Evolutionary conservation across 2,888 invertebrate genomes (phyloP).

Genomic region (Brachylomia viminalis): DNA sequence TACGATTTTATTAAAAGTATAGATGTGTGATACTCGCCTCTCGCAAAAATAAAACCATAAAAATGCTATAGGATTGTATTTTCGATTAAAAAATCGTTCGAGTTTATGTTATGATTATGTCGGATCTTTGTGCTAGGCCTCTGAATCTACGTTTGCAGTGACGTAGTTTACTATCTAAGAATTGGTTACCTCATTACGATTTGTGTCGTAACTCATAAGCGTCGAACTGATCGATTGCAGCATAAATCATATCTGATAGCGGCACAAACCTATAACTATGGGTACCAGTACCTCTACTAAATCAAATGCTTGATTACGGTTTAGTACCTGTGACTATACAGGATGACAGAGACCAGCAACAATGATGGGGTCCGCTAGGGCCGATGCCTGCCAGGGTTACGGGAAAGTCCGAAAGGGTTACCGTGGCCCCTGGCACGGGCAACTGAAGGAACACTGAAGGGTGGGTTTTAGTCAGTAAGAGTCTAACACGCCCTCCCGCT

Average conservation of each 20-base stretch:
- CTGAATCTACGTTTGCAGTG: background rate
- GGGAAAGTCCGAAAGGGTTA: too few species aligned
- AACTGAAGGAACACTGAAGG: too few species aligned
- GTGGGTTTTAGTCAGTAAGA: too few species aligned
- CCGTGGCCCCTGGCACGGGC: too few species aligned
- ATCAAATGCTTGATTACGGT: constrained; percentile 5
- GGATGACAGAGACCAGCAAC: too few species aligned
- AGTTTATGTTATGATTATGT: background rate
- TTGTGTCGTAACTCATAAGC: constrained; percentile 16
- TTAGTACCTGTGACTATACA: background rate
- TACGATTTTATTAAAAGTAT: background rate
- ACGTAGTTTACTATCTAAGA: constrained; percentile 21
- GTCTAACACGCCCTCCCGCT: too few species aligned
- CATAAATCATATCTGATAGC: constrained; percentile 30
- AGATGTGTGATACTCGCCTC: too few species aligned
- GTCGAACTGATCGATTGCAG: constrained; percentile 15
- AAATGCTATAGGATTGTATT: too few species aligned
- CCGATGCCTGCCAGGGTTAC: too few species aligned
- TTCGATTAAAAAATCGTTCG: background rate
- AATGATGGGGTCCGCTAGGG: too few species aligned
- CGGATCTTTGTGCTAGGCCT: background rate
- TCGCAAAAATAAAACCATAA: too few species aligned
- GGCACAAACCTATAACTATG: background rate
- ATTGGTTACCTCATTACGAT: constrained; percentile 39
- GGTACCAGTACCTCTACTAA: background rate